A percentile compares a stretch with the other conserved stretches of the same genome.
Evolutionary conservation across 2,113 vertebrate genomes (phyloP).

Genomic region (Crypturellus undulatus): DNA sequence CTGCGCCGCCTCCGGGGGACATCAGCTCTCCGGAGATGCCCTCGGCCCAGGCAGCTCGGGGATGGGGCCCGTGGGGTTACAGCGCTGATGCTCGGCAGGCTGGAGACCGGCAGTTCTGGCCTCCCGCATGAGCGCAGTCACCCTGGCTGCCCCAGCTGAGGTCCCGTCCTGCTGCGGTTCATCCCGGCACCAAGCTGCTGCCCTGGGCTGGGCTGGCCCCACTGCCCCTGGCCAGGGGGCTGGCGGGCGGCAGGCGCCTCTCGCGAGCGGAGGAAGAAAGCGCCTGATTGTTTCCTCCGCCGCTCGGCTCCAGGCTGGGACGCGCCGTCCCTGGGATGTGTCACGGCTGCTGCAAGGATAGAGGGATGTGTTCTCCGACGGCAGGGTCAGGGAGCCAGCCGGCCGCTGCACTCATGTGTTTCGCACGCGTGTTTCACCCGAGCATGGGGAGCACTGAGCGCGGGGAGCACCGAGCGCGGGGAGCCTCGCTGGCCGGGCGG

Average conservation of each 20-base stretch:
- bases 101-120: not conserved
- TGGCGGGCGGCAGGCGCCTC: not conserved
- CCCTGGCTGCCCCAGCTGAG: accelerated
- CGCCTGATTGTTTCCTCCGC: conserved; percentile 40
- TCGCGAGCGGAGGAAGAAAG: not conserved
- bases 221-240: not conserved
- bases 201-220: not conserved
- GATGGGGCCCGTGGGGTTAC: too few species aligned
- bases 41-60: too few species aligned
- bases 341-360: not conserved
- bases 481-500: not conserved
- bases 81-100: not conserved
- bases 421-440: not conserved
- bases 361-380: not conserved
- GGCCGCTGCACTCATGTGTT: accelerated
- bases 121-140: not conserved
- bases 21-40: too few species aligned
- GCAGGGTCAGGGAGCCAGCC: not conserved
- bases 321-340: conserved; percentile 14
- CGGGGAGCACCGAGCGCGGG: not conserved
- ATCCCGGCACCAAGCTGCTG: accelerated
- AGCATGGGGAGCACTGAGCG: not conserved
- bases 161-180: accelerated
- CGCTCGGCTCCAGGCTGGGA: not conserved
- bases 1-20: too few species aligned